Percentiles rank a stretch among this genome's conserved stretches.
Evolutionary conservation across 2,797 vertebrate species (phyloP).

Genomic region (Glossophaga mutica): DNA sequence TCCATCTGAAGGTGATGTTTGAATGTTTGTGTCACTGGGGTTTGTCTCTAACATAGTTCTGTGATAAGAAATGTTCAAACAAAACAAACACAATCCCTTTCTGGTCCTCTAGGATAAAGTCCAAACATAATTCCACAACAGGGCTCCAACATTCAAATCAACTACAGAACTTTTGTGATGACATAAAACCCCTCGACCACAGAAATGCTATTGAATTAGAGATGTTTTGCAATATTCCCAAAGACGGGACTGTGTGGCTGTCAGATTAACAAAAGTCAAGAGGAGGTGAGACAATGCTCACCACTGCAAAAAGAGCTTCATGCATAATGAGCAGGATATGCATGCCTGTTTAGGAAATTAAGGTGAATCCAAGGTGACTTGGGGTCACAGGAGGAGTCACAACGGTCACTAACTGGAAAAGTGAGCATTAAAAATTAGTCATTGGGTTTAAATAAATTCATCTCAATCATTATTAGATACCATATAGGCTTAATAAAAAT

Average conservation of each 20-base stretch:
- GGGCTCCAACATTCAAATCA: slow-evolving; percentile 78
- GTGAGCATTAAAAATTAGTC: slow-evolving; percentile 54
- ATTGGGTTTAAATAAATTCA: slow-evolving; percentile 62
- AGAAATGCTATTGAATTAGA: slow-evolving; percentile 77
- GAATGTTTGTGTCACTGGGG: slow-evolving; percentile 78
- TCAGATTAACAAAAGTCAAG: slow-evolving; percentile 72
- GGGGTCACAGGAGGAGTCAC: slow-evolving; percentile 28
- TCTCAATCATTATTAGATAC: slow-evolving; percentile 43
- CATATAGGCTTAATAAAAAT: slow-evolving; percentile 56
- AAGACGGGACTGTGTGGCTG: slow-evolving; percentile 71
- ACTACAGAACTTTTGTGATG: slow-evolving; percentile 76
- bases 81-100: slow-evolving; percentile 81
- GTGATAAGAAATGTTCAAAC: slow-evolving; percentile 81
- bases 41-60: slow-evolving; percentile 82
- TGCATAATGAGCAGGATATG: slow-evolving; percentile 56
- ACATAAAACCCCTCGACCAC: slow-evolving; percentile 77
- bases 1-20: slow-evolving; percentile 80
- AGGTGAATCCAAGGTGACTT: slow-evolving; percentile 68
- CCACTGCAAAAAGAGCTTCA: background rate
- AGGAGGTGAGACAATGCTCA: slow-evolving; percentile 60
- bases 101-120: slow-evolving; percentile 72
- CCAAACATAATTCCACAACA: slow-evolving; percentile 80
- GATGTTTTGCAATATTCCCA: slow-evolving; percentile 73
- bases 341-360: slow-evolving; percentile 70
- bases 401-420: slow-evolving; percentile 61